Conservation (phyloP, 1,140 invertebrate species). For the Drosophila persimilis region DNA sequence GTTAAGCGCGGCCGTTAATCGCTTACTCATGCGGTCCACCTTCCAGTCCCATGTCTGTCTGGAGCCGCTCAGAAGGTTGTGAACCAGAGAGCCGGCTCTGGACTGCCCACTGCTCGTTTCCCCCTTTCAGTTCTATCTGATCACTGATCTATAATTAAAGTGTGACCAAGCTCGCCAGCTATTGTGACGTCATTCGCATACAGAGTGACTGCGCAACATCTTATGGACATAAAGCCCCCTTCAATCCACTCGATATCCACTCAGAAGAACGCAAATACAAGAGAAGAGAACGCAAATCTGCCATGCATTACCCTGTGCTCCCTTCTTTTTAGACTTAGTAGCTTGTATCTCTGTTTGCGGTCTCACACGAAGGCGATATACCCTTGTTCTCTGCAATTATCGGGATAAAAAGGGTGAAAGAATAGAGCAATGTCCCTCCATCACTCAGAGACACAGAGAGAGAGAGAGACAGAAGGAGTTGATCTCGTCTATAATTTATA, state of each 20-base stretch:
- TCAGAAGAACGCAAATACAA: background rate
- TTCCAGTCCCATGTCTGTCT: too few species aligned
- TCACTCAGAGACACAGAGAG: background rate
- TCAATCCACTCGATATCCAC: conserved; percentile 35
- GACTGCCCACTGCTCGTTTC: too few species aligned
- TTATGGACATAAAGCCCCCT: conserved; percentile 19
- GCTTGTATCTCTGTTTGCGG: too few species aligned
- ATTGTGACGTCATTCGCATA: conserved; percentile 25
- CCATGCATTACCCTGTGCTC: too few species aligned
- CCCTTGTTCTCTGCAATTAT: background rate
- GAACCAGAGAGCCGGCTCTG: too few species aligned
- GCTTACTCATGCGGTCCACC: conserved; percentile 20
- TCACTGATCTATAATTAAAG: too few species aligned
- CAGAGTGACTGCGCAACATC: background rate
- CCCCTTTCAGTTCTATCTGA: too few species aligned
- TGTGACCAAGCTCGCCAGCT: too few species aligned
- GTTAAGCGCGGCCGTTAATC: conserved; percentile 67
- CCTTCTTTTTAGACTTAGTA: too few species aligned
- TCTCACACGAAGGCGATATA: too few species aligned
- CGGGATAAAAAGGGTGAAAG: conserved; percentile 17
- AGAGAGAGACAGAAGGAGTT: conserved; percentile 9
- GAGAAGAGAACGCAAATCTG: too few species aligned
- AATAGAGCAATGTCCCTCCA: conserved; percentile 24
- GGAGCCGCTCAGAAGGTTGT: too few species aligned
- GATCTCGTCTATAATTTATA: conserved; percentile 59